Base-by-base conservation (phyloP, 1,140 invertebrate species). In the Drosophila pectinifera region DNA sequence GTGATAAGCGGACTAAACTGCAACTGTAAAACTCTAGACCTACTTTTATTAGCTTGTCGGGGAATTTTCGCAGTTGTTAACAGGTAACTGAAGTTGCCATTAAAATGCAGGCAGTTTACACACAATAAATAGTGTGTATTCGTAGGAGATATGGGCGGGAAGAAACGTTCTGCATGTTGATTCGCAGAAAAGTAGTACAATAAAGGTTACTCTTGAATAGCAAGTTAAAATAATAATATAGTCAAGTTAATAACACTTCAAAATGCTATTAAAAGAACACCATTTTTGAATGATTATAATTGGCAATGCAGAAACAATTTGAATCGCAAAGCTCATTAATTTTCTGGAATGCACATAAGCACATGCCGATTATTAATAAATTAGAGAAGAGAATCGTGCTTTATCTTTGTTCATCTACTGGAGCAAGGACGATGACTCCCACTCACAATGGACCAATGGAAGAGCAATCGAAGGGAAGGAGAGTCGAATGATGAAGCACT, bases 391-490 rank as follows among this genome's bases (percentile, higher is more conserved):
- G 28, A 51, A 34, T 14, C 18, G 10, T 16, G 24, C 53, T 18
- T 24, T 20, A n/a, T 13, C 31, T 64, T 65, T 48, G 42, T 41
- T 46, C 28, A 36, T 28, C 22, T 56, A 62, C 38, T 67, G n/a
- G 7, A 43, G 26, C 65, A 45, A 69, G 65, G 65, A 69, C 62
- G 26, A 36, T 43, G 39, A 69, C 63, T 38, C 65, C 48, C 63
- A 68, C 28, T 26, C 46, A 55, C 38, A 68, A 45, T 68, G 61
- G 43, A 34, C 26, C 59, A 34, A 11, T 4, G 4, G 18, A 38
- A 38, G 14, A 63, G 57, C 41, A 11, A 1, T 8, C 34, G 46
- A 67, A 49, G 43, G 36, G 10, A 49, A 31, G 51, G 3, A 11
- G 5, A 13, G n/a, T 24, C n/a, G 3, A 34, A 20, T n/a, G 20